phyloP scores from a whole-genome alignment of 2,797 vertebrate genomes.

The Malurus splendens region DNA sequence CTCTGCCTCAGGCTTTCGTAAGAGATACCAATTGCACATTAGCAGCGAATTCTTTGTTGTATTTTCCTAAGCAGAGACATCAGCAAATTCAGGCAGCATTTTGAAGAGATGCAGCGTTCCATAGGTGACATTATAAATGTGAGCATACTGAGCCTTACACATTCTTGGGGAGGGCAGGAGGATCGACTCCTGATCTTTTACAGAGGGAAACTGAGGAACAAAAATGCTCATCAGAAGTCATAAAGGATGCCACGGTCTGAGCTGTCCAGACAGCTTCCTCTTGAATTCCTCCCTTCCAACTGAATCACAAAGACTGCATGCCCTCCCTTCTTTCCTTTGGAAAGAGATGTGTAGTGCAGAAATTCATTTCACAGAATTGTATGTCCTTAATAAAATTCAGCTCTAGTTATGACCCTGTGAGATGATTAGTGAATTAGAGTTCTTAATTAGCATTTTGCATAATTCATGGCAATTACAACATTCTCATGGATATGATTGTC shows the following conservation, averaged over 20 bases:
- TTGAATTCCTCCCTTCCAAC: neutral
- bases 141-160: neutral
- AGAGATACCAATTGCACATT: neutral
- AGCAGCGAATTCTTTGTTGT: neutral
- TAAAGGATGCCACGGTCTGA: neutral
- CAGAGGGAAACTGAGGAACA: neutral
- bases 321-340: neutral
- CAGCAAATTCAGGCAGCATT: neutral
- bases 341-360: constrained; percentile 43
- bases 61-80: neutral
- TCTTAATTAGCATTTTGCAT: constrained; percentile 80
- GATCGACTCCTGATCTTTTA: neutral
- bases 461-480: constrained; percentile 77
- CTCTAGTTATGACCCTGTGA: constrained; percentile 74
- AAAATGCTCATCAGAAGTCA: neutral
- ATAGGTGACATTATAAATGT: neutral
- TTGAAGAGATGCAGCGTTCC: neutral
- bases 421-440: constrained; percentile 75
- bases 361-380: constrained; percentile 54
- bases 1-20: neutral
- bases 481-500: constrained; percentile 73
- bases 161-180: neutral
- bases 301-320: neutral
- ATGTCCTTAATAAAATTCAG: constrained; percentile 72
- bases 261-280: neutral